Evolutionary conservation across 92 coral and sea anemone species (phyloP), one percentile per base, ranked within the genome.

Genomic region (Porites cylindrica): DNA sequence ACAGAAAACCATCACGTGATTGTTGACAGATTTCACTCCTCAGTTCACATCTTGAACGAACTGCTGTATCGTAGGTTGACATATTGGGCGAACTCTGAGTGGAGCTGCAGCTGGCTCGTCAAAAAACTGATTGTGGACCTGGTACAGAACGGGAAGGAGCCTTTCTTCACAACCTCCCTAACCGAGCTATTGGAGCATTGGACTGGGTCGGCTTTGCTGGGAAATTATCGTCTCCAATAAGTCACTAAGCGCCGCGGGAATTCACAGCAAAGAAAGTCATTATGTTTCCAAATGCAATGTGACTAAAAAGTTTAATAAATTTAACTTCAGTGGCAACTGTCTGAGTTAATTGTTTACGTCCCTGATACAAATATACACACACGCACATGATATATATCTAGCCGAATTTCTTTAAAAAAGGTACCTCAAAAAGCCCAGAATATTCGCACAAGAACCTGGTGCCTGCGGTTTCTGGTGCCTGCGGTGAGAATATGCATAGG

Each of bases 1-100:
- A 85, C 88, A 18, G 88, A 85, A 52, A 85, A 85, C 76, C 88
- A 85, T 76, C 88, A 85, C 88, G 88, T 85, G 77, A 51, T 85
- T 73, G 88, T 85, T 0, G 76, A 85, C 83, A 77, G 83, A 66
- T 77, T 85, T 53, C 88, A 85, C 84, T 77, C 88, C 74, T 85
- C 88, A 76, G 88, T 85, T 52, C 88, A 85, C 76, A 53, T 85
- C 59, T 53, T 85, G 83, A 77, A 83, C 70, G 88, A 83, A 63
- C 88, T 74, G 61, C 81, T 83, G 81, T 83, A 83, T 70, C 88
- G 88, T 61, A 83, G 70, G 51, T 73, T 60, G 88, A 83, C 88
- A 23, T 83, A 73, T 81, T 83, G 88, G 88, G 81, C 81, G 26
- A 73, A 73, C 75, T 81, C 88, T 11, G 88, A 83, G 19, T 83